A percentile compares a stretch with the other conserved stretches of the same genome.
Evolutionary conservation across 2,888 invertebrate genomes (phyloP).

Genomic region (Helobdella robusta): DNA sequence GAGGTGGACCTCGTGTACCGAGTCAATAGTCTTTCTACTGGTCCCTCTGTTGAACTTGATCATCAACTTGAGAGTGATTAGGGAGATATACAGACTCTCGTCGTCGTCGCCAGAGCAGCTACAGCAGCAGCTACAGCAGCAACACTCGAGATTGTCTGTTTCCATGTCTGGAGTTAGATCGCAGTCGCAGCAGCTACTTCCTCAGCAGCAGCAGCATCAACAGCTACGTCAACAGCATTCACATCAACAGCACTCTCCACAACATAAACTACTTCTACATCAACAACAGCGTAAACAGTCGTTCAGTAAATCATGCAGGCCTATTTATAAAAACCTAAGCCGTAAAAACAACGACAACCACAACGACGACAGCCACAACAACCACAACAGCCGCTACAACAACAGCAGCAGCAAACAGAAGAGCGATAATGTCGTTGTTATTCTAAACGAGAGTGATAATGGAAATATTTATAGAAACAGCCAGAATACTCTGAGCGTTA

Average conservation of each 20-base stretch:
- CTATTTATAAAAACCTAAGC: too few species aligned
- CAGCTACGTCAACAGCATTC: not conserved
- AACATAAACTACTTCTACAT: slow-evolving; percentile 9
- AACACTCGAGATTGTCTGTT: not conserved
- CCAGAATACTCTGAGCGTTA: not conserved
- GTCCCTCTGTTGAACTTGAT: slow-evolving; percentile 43
- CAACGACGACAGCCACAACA: not conserved
- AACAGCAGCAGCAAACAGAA: slow-evolving; percentile 24
- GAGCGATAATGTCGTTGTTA: too few species aligned
- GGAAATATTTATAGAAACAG: not conserved
- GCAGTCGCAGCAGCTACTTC: not conserved
- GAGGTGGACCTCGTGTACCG: slow-evolving; percentile 44
- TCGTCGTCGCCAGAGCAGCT: too few species aligned
- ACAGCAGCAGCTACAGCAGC: slow-evolving; percentile 4
- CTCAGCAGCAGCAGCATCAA: not conserved
- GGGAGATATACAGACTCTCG: slow-evolving; percentile 42
- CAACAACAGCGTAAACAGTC: too few species aligned
- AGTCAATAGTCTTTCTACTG: slow-evolving; percentile 42
- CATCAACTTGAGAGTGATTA: slow-evolving; percentile 45
- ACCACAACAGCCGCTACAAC: slow-evolving; percentile 6
- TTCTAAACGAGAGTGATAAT: too few species aligned
- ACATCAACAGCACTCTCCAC: not conserved
- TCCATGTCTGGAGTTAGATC: too few species aligned
- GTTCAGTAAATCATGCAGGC: too few species aligned
- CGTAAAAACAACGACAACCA: not conserved